Conservation (phyloP, 2,888 invertebrate genomes). For the Erebia palarica region DNA sequence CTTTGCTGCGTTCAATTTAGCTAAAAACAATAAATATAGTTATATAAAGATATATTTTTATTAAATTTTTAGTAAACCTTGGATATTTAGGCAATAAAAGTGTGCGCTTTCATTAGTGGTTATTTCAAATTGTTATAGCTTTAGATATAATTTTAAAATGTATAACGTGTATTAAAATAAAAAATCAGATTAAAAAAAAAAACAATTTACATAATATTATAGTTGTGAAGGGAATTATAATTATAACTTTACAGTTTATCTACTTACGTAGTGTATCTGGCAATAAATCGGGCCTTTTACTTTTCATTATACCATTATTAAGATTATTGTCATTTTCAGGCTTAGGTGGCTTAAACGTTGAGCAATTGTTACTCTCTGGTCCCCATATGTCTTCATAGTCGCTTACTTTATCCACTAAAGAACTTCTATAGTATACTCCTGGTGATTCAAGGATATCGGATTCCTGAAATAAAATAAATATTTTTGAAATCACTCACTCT, state of each 20-base stretch:
- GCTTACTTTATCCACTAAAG: constrained; percentile 94
- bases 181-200: too few species aligned
- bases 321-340: constrained; percentile 66
- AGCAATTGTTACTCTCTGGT: constrained; percentile 80
- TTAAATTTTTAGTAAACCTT: too few species aligned
- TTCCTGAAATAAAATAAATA: constrained; percentile 74
- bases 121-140: too few species aligned
- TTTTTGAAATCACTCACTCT: not conserved
- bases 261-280: constrained; percentile 83
- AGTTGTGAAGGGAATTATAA: too few species aligned
- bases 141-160: too few species aligned
- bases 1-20: constrained; percentile 72
- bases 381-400: constrained; percentile 98
- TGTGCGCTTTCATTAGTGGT: too few species aligned
- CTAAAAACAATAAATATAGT: constrained; percentile 51
- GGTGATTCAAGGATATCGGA: constrained; percentile 93
- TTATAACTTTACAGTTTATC: not conserved
- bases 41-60: too few species aligned
- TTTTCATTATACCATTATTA: constrained; percentile 79
- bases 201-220: too few species aligned
- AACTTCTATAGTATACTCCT: constrained; percentile 91
- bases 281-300: constrained; percentile 83
- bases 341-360: constrained; percentile 75
- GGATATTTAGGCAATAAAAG: too few species aligned
- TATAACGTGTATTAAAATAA: too few species aligned